These are phyloP conservation scores for Cavia porcellus DNA, from an alignment of 2,113 vertebrate species.

Conservation along the genomic window DNA sequence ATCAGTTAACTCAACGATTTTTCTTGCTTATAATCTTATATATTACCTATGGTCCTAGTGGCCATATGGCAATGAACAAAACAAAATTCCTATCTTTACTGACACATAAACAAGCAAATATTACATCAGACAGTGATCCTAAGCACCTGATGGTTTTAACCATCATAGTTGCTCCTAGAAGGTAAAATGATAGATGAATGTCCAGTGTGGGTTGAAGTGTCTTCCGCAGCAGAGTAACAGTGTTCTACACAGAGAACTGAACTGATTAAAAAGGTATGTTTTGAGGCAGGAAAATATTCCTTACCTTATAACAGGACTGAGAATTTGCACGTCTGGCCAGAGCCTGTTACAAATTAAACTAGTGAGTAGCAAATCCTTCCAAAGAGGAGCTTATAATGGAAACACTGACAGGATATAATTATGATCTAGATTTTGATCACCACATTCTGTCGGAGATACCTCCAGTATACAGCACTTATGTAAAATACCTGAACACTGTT, in stretches of 20 bases:
- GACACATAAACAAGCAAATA: background rate
- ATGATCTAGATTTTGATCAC: slow-evolving; percentile 75
- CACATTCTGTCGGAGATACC: slow-evolving; percentile 66
- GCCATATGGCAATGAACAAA: background rate
- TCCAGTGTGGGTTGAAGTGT: background rate
- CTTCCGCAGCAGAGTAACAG: background rate
- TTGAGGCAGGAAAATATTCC: slow-evolving; percentile 64
- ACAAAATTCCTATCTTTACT: background rate
- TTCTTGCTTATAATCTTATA: background rate
- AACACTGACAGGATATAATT: slow-evolving; percentile 76
- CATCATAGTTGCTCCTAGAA: background rate
- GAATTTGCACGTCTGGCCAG: slow-evolving; percentile 64
- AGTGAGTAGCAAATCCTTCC: slow-evolving; percentile 67
- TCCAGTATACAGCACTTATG: slow-evolving; percentile 57
- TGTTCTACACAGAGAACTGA: background rate
- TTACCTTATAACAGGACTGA: slow-evolving; percentile 37
- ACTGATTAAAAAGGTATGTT: slow-evolving; percentile 58
- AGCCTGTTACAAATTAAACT: slow-evolving; percentile 72
- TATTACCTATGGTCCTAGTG: background rate
- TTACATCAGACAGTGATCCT: background rate
- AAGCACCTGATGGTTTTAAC: background rate
- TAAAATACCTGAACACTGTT: slow-evolving; percentile 74
- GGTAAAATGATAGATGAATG: background rate
- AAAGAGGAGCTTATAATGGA: slow-evolving; percentile 59
- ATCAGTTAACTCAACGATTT: background rate